Base-by-base conservation (phyloP, 1,140 invertebrate species). In the Neomicropteryx cornuta region DNA sequence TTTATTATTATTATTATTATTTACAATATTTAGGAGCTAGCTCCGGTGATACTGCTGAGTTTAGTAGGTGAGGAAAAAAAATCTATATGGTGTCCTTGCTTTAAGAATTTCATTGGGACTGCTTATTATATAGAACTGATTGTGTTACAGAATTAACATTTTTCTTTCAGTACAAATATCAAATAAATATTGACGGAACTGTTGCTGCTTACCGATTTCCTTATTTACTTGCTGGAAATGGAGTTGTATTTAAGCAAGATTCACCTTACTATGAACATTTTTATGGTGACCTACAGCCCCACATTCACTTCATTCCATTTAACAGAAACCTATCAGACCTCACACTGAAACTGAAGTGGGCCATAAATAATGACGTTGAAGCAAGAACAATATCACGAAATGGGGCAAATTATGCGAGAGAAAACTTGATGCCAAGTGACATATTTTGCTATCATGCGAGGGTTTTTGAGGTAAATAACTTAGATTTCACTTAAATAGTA, bases 221-320 rank as follows among this genome's bases (percentile, higher is more conserved):
- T 2, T 97, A 93, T 62, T 69, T 97, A 10, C 58, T 97, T 36
- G 83, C 76, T 38, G 91, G 93, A 6, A 81, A 84, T 54, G 81
- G 85, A 16, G 61, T 93, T 27, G 80, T 97, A 8, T 70, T 97
- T 2, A 98, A 97, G 68, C 90, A 94, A 62, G 76, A 90, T 31
- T 97, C 93, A 1, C 68, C 75, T 16, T 97, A 91, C 62, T 93
- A 93, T 61, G 94, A 97, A 72, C 83, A 90, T 70, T 97, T 96
- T 66, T 97, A 97, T 56, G 64, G 71, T 32, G 63, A 83, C 45
- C 55, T 97, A 11, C 48, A 70, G 43, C 79, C 87, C 11, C 76
- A 76, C 53, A 63, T 75, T 49, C 92, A 97, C 68, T 97, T 83
- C 62, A 62, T 97, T 32, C 81, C 89, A 21, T 66, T 97, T 17